Base-by-base conservation (phyloP, 1,140 invertebrate genomes). In the Cataglyphis hispanica region DNA sequence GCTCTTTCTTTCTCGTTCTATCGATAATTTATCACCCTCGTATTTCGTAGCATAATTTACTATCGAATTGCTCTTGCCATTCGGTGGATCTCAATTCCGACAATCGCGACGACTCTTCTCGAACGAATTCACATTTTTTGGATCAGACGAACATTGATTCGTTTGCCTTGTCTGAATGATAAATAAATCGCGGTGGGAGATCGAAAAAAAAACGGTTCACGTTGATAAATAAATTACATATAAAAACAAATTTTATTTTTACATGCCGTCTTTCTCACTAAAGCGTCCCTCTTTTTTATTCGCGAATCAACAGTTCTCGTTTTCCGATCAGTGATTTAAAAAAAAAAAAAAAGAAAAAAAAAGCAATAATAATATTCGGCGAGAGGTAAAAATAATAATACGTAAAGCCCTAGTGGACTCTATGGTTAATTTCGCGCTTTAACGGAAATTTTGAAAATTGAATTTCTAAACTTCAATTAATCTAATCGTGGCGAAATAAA, bases 1-100 rank as follows among this genome's bases (percentile, higher is more conserved):
- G 25, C 13, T 46, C 16, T 53, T 31, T 69, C 61, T 58, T 50
- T 46, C 34, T 64, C 50, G 22, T 31, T 40, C 22, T 50, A 76
- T 86, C 66, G 60, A n/a, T 78, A 46, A 50, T 25, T 11, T 34
- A 22, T 56, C 10, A 43, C 22, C 13, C 34, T 56, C 13, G 16
- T 40, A 80, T 67, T 56, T 80, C 19, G 22, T 13, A 10, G 11
- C 19, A 64, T 66, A 31, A 66, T 78, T 67, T 66, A 37, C 31
- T 27, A 4, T 8, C 60, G 43, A 78, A 66, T 66, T 46, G 25
- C 37, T 76, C 37, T n/a, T 19, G 37, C 43, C 37, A 22, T 34
- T 63, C 40, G 27, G n/a, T 58, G 31, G 50, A 61, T 76, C 16
- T 61, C 34, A 6, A 76, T 66, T 31, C 58, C 58, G 37, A 19